Conservation (phyloP, 2,888 invertebrate species). For the Esperia sulphurella region DNA sequence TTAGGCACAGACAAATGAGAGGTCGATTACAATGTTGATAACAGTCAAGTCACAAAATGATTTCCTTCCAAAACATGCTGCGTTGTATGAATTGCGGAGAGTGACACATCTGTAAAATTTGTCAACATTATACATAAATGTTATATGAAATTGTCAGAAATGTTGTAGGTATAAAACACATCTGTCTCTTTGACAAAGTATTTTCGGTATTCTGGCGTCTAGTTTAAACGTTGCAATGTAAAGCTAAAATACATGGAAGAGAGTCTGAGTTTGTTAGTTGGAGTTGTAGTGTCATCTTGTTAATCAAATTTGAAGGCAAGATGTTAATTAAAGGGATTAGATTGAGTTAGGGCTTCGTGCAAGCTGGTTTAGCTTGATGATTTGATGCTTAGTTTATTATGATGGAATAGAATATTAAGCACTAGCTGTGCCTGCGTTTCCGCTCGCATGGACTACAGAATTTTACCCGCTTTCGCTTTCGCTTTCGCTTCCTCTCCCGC, state of each 20-base stretch:
- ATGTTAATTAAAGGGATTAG: constrained; percentile 49
- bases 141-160: constrained; percentile 32
- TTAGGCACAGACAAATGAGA: no score
- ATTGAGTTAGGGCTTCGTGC: no score
- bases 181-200: constrained; percentile 54
- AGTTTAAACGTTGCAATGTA: no score
- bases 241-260: neutral
- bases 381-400: no score
- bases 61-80: neutral
- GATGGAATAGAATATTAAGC: no score
- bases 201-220: constrained; percentile 24
- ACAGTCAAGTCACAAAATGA: no score
- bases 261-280: neutral
- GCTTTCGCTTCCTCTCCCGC: no score
- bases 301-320: constrained; percentile 46
- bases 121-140: neutral
- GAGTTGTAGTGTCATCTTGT: constrained; percentile 20
- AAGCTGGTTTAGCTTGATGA: no score
- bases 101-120: neutral
- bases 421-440: no score
- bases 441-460: no score
- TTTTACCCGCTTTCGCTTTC: no score
- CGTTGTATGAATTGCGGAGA: neutral
- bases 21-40: no score
- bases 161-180: constrained; percentile 38